These are phyloP conservation scores for Steinernema carpocapsae DNA, from an alignment of 2,888 invertebrate genomes.

Conservation along the genomic window DNA sequence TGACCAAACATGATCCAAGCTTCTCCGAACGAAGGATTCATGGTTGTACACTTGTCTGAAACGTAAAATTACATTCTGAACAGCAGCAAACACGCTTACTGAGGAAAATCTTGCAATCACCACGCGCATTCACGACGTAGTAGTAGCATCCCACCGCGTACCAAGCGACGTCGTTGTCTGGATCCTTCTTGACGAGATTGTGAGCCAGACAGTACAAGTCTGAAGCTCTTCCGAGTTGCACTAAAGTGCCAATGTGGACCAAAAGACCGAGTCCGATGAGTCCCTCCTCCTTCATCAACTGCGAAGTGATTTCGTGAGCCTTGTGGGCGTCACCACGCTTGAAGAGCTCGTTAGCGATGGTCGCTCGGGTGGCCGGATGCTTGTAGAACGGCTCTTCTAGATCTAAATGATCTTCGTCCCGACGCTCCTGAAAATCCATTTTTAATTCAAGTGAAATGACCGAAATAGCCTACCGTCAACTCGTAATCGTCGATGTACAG, in stretches of 20 bases:
- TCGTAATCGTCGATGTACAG: neutral
- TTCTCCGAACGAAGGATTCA: constrained; percentile 87
- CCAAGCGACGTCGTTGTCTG: constrained; percentile 38
- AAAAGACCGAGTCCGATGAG: constrained; percentile 14
- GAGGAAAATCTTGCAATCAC: constrained; percentile 54
- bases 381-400: neutral
- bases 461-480: neutral
- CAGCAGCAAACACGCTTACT: constrained; percentile 41
- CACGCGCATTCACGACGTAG: constrained; percentile 48
- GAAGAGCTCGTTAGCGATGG: neutral
- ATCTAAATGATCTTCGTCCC: neutral
- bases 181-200: neutral
- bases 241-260: neutral
- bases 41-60: constrained; percentile 55
- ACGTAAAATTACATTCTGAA: neutral
- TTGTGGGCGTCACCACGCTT: neutral
- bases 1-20: constrained; percentile 98
- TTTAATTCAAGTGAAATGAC: neutral
- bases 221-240: neutral
- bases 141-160: constrained; percentile 63
- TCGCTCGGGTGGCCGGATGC: constrained; percentile 5
- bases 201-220: neutral
- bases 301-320: neutral
- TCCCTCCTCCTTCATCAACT: constrained; percentile 14
- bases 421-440: neutral